Conservation (phyloP, 2,888 invertebrate species). For the Thelaira solivaga region DNA sequence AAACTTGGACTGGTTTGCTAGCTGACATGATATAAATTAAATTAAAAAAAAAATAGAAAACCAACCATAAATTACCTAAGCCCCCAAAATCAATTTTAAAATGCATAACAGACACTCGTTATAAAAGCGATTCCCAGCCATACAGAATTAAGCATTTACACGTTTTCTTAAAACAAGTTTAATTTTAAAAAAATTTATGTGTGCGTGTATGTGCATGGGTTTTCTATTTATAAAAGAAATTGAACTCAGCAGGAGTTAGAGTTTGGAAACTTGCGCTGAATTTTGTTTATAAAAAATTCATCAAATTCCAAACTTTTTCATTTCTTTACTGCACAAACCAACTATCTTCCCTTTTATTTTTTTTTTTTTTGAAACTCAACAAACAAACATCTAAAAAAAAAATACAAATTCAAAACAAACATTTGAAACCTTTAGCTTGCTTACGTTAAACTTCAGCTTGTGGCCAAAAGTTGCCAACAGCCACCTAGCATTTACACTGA, state of each 20-base stretch:
- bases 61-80: not conserved
- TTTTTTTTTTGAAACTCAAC: not conserved
- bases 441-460: slow-evolving; percentile 20
- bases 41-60: not conserved
- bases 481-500: too few species aligned
- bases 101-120: too few species aligned
- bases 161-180: too few species aligned
- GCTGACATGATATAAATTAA: not conserved
- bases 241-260: too few species aligned
- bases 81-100: too few species aligned
- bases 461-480: slow-evolving; percentile 24
- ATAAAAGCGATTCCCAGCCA: too few species aligned
- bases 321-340: not conserved
- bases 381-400: not conserved
- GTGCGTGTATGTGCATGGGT: too few species aligned
- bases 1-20: not conserved
- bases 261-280: not conserved
- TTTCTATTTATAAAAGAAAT: too few species aligned
- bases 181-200: too few species aligned
- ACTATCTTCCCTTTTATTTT: not conserved
- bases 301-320: not conserved
- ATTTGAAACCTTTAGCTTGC: slow-evolving; percentile 17
- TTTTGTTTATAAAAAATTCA: slow-evolving; percentile 11
- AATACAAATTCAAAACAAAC: slow-evolving; percentile 8
- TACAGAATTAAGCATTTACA: too few species aligned